Percentiles rank a stretch among this genome's conserved stretches.
Evolutionary conservation across 2,888 invertebrate species (phyloP).

Genomic region (Polietes domitor): DNA sequence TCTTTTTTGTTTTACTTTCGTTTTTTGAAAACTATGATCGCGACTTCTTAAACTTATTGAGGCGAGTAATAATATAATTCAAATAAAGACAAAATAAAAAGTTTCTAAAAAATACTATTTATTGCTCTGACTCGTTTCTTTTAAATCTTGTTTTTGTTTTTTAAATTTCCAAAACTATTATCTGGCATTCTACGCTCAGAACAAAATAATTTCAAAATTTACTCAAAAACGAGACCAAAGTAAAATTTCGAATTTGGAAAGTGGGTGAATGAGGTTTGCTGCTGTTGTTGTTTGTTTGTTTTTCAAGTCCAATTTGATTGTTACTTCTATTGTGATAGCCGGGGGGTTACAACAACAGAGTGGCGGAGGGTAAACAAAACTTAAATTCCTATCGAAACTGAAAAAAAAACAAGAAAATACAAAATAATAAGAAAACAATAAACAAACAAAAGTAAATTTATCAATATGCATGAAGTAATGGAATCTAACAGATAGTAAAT

Average conservation of each 20-base stretch:
- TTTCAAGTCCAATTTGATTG: neutral
- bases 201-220: neutral
- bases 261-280: neutral
- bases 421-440: conserved; percentile 37
- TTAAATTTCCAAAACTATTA: conserved; percentile 22
- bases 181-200: conserved; percentile 41
- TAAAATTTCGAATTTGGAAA: neutral
- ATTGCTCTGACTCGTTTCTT: neutral
- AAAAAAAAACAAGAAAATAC: conserved; percentile 18
- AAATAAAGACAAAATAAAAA: conserved; percentile 32
- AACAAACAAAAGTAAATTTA: conserved; percentile 28
- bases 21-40: conserved; percentile 33
- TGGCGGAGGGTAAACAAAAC: neutral
- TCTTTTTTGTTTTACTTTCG: conserved; percentile 41
- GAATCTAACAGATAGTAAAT: conserved; percentile 23
- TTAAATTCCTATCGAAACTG: conserved; percentile 38
- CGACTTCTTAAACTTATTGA: conserved; percentile 47
- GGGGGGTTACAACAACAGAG: neutral
- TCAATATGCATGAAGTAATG: conserved; percentile 47
- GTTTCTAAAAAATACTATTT: conserved; percentile 29
- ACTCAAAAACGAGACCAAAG: neutral
- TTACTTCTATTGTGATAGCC: neutral
- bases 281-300: too few relatives aligned
- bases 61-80: neutral
- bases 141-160: conserved; percentile 14